phyloP scores from a whole-genome alignment of 2,113 vertebrate species.

The Leucosticte australis region DNA sequence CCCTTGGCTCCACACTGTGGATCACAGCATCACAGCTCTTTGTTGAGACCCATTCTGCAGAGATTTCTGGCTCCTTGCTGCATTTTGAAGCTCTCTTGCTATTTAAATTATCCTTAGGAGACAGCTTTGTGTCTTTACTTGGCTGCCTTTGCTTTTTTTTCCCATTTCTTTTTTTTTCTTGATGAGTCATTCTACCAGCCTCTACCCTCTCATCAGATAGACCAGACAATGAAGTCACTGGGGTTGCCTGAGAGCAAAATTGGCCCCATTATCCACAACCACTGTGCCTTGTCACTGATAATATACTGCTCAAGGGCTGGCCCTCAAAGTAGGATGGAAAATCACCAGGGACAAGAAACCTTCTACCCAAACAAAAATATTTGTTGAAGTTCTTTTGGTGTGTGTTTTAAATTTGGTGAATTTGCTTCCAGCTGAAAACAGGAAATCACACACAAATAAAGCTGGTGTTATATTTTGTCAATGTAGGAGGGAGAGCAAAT shows the following conservation, averaged over 20 bases:
- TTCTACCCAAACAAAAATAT: constrained; percentile 30
- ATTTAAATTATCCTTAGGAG: constrained; percentile 34
- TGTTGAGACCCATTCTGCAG: constrained; percentile 5
- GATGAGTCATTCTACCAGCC: constrained; percentile 62
- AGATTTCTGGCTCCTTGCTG: constrained; percentile 31
- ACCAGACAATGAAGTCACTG: constrained; percentile 66
- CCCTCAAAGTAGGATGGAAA: constrained; percentile 26
- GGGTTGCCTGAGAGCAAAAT: constrained; percentile 63
- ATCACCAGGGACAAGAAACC: constrained; percentile 33
- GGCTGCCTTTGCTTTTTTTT: constrained; percentile 53
- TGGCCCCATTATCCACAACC: constrained; percentile 47
- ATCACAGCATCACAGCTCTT: not conserved
- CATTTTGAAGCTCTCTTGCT: not conserved
- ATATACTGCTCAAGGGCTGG: not conserved
- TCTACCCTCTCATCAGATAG: constrained; percentile 64
- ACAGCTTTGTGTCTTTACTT: constrained; percentile 38
- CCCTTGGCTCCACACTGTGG: not conserved
- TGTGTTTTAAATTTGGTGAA: constrained; percentile 11
- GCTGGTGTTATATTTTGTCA: not conserved
- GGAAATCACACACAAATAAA: constrained; percentile 23
- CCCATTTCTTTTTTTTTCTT: constrained; percentile 21
- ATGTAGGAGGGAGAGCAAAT: not conserved
- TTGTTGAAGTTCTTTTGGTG: constrained; percentile 5
- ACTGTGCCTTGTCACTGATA: constrained; percentile 34
- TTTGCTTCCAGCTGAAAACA: constrained; percentile 38